Conservation (phyloP, 37 sponge, comb jelly and placozoan species). For the Halisarca cf. caerulea region DNA sequence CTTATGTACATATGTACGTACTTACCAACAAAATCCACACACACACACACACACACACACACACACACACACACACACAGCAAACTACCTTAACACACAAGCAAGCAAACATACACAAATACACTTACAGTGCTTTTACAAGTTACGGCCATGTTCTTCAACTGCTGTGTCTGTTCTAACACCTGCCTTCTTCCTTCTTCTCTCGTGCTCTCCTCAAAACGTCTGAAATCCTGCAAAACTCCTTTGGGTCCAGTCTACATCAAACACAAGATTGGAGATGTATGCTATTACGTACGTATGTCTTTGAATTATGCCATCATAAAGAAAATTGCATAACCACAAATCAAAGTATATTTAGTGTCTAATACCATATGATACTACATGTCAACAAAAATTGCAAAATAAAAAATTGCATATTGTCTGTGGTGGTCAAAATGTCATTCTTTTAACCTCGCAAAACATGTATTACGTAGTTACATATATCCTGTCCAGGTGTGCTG, state of each 20-base stretch:
- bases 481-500: too few relatives aligned
- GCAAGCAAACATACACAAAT: not conserved
- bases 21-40: not conserved
- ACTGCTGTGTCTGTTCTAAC: slow-evolving; percentile 35
- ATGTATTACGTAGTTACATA: too few relatives aligned
- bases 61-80: slow-evolving; percentile 7
- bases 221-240: slow-evolving; percentile 65
- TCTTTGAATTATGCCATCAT: too few relatives aligned
- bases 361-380: too few relatives aligned
- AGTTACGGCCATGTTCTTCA: slow-evolving; percentile 44
- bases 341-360: too few relatives aligned
- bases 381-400: too few relatives aligned
- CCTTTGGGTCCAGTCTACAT: slow-evolving; percentile 81
- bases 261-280: not conserved
- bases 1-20: slow-evolving; percentile 1
- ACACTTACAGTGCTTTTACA: slow-evolving; percentile 19
- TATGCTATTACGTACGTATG: not conserved
- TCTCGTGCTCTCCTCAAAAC: slow-evolving; percentile 29
- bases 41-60: slow-evolving; percentile 7
- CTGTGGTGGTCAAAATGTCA: too few relatives aligned
- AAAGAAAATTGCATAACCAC: too few relatives aligned
- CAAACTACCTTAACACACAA: not conserved
- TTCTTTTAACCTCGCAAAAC: too few relatives aligned
- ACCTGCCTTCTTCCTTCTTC: slow-evolving; percentile 13
- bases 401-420: too few relatives aligned